A percentile compares a stretch with the other conserved stretches of the same genome.
These are phyloP conservation scores for honey bee (Apis mellifera) DNA, from an alignment of 1,140 invertebrate genomes.

Conservation along the genomic window DNA sequence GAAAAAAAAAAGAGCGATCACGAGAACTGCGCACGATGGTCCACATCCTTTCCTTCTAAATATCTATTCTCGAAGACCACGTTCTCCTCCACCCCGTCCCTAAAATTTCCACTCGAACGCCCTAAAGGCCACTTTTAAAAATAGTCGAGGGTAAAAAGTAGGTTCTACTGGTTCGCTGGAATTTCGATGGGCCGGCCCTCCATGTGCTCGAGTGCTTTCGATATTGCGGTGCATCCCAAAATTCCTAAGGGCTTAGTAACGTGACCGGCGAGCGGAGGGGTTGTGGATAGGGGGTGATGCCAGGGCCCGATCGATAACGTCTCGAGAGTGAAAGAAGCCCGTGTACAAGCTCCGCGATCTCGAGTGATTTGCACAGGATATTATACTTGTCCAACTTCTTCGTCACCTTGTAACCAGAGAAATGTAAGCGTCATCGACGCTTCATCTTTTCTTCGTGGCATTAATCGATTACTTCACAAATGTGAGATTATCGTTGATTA, in stretches of 20 bases:
- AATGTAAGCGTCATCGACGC: too few relatives aligned
- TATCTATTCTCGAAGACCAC: too few relatives aligned
- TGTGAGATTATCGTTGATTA: too few relatives aligned
- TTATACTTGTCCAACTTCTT: constrained; percentile 35
- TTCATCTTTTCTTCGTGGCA: too few relatives aligned
- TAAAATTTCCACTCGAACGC: background rate
- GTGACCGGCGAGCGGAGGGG: background rate
- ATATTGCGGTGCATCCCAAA: constrained; percentile 44
- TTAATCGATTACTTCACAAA: too few relatives aligned
- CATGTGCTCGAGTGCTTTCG: constrained; percentile 5
- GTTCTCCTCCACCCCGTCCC: too few relatives aligned
- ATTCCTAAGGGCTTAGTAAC: constrained; percentile 48
- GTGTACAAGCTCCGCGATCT: constrained; percentile 24
- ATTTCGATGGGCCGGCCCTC: constrained; percentile 23
- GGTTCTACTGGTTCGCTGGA: background rate
- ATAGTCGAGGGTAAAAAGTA: background rate
- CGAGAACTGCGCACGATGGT: too few relatives aligned
- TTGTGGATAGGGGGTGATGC: background rate
- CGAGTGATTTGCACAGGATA: constrained; percentile 57
- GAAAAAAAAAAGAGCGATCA: too few relatives aligned
- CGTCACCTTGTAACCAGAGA: too few relatives aligned
- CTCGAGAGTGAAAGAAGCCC: constrained; percentile 46
- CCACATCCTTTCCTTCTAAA: too few relatives aligned
- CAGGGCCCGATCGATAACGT: constrained; percentile 51
- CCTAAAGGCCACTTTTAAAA: background rate